Evolutionary conservation across 2,113 vertebrate genomes (phyloP).

Genomic region (Psammodynastes pulverulentus): DNA sequence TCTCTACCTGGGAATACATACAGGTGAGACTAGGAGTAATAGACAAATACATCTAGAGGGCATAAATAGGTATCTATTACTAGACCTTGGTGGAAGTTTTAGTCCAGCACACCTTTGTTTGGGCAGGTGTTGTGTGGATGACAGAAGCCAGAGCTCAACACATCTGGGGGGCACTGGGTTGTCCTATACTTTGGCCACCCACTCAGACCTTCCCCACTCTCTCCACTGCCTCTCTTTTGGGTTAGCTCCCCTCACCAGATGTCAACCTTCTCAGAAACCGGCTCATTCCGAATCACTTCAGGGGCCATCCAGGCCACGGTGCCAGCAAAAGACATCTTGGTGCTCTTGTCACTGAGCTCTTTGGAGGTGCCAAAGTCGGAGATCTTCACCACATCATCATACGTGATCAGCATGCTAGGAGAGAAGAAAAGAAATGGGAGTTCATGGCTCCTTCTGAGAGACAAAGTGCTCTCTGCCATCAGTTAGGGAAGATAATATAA

Average conservation of each 20-base stretch:
- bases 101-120: background rate
- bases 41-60: background rate
- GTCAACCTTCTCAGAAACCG: constrained; percentile 97
- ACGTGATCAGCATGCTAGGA: constrained; percentile 94
- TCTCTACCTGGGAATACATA: background rate
- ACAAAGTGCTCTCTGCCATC: background rate
- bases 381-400: constrained; percentile 97
- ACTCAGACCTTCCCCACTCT: background rate
- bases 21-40: background rate
- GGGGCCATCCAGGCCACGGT: constrained; percentile 99
- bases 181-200: background rate
- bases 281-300: constrained; percentile 96
- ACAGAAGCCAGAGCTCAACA: background rate
- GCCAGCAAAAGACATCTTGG: constrained; percentile 98
- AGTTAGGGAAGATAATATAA: background rate
- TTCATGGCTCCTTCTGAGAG: background rate
- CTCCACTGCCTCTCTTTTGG: background rate
- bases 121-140: background rate
- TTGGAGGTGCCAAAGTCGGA: constrained; percentile 98
- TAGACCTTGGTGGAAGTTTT: background rate
- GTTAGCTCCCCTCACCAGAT: constrained; percentile 80
- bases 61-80: background rate
- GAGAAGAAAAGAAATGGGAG: constrained; percentile 5
- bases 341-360: constrained; percentile 96
- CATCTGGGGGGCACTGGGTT: background rate